These are phyloP conservation scores for Doryteuthis pealeii DNA, from an alignment of 1,140 invertebrate species.

Conservation along the genomic window DNA sequence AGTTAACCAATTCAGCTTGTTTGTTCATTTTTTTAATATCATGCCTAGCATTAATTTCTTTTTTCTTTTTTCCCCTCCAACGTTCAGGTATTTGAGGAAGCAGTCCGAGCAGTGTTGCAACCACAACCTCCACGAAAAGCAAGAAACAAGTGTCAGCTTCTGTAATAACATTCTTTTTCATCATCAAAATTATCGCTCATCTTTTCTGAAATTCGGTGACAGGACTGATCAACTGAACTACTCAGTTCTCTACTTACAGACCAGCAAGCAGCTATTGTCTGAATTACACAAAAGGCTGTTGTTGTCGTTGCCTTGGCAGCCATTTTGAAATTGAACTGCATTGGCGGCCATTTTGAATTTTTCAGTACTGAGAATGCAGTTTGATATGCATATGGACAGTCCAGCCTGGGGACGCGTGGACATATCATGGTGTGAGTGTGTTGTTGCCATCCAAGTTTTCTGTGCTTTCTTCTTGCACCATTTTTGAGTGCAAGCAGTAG, in stretches of 20 bases:
- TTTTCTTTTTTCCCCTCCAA: not conserved
- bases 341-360: too few relatives aligned
- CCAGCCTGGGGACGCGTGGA: too few relatives aligned
- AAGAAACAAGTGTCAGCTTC: slow-evolving; percentile 11
- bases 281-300: not conserved
- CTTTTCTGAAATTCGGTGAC: slow-evolving; percentile 3
- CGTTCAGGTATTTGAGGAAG: slow-evolving; percentile 93
- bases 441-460: too few relatives aligned
- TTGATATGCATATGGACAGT: too few relatives aligned
- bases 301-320: too few relatives aligned
- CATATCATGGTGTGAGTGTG: too few relatives aligned
- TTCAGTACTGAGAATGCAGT: too few relatives aligned
- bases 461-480: too few relatives aligned
- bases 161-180: slow-evolving; percentile 7
- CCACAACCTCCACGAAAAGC: slow-evolving; percentile 62
- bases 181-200: slow-evolving; percentile 4
- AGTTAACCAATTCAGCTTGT: too few relatives aligned
- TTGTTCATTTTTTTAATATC: too few relatives aligned
- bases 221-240: not conserved
- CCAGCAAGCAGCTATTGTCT: not conserved
- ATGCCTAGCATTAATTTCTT: not conserved
- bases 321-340: too few relatives aligned
- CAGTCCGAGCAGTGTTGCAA: slow-evolving; percentile 88
- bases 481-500: too few relatives aligned
- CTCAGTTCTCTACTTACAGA: slow-evolving; percentile 8